A percentile compares a stretch with the other conserved stretches of the same genome.
These are phyloP conservation scores for Pedionomus torquatus DNA, from an alignment of 2,113 vertebrate genomes.

Conservation along the genomic window DNA sequence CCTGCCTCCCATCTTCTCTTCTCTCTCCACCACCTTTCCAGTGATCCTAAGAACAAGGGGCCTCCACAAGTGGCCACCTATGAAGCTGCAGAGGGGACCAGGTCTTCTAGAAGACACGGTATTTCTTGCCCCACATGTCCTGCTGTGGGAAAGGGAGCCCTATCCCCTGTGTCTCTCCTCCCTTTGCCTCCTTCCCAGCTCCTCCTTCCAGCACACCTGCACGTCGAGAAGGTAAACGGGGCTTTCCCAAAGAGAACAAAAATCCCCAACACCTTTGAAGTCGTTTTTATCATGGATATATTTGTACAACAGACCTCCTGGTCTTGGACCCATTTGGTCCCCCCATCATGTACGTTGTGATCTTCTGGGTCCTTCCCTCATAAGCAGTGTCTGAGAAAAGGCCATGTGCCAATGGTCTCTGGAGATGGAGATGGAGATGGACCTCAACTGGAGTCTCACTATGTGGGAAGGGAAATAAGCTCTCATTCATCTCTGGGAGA, in stretches of 20 bases:
- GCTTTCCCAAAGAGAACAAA: not conserved
- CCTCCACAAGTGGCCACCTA: not conserved
- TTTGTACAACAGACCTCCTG: not conserved
- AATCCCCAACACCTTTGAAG: not conserved
- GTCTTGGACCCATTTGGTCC: not conserved
- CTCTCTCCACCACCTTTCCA: not conserved
- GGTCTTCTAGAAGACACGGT: not conserved
- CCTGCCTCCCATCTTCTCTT: not conserved
- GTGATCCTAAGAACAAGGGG: not conserved
- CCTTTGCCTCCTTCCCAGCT: not conserved
- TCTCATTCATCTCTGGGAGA: not conserved
- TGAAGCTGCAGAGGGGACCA: not conserved
- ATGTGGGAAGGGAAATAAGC: not conserved
- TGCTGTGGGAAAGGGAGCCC: not conserved
- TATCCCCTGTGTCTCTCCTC: not conserved
- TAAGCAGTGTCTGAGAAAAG: accelerated
- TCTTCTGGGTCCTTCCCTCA: not conserved
- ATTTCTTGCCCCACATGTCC: not conserved
- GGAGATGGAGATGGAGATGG: not conserved
- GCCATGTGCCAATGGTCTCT: not conserved
- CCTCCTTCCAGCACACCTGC: not conserved
- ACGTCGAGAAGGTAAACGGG: accelerated
- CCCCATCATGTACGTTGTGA: not conserved
- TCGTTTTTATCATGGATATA: not conserved
- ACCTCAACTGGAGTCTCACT: not conserved